Conservation (phyloP, 1,140 invertebrate genomes). For the Brachionus rubens region DNA sequence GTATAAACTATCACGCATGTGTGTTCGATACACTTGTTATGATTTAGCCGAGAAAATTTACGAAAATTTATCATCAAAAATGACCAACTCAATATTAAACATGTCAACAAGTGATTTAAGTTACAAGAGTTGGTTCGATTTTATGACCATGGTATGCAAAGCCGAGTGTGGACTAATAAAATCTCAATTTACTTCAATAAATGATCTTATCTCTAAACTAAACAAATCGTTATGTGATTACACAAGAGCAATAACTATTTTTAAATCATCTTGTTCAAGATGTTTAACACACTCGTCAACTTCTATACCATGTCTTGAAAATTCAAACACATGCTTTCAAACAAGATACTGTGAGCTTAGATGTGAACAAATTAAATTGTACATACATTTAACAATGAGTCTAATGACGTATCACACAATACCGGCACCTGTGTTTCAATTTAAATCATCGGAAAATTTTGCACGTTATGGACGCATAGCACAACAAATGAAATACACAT, state of each 20-base stretch:
- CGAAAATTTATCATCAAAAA: background rate
- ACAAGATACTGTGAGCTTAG: constrained; percentile 27
- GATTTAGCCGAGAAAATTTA: constrained; percentile 10
- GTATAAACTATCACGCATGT: constrained; percentile 28
- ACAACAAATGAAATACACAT: constrained; percentile 29
- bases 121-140: constrained; percentile 36
- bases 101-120: constrained; percentile 30
- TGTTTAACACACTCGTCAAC: background rate
- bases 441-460: constrained; percentile 30
- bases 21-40: constrained; percentile 32
- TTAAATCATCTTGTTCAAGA: constrained; percentile 31
- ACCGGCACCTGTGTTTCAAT: constrained; percentile 26
- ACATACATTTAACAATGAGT: constrained; percentile 22
- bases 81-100: background rate
- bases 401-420: background rate
- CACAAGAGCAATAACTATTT: background rate
- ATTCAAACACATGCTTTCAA: constrained; percentile 11
- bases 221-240: constrained; percentile 15
- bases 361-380: constrained; percentile 43
- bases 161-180: background rate
- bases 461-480: constrained; percentile 22
- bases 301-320: background rate
- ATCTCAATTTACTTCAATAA: background rate
- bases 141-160: constrained; percentile 12
- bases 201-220: background rate